phyloP scores from a whole-genome alignment of 2,797 vertebrate species.

The Luscinia luscinia region DNA sequence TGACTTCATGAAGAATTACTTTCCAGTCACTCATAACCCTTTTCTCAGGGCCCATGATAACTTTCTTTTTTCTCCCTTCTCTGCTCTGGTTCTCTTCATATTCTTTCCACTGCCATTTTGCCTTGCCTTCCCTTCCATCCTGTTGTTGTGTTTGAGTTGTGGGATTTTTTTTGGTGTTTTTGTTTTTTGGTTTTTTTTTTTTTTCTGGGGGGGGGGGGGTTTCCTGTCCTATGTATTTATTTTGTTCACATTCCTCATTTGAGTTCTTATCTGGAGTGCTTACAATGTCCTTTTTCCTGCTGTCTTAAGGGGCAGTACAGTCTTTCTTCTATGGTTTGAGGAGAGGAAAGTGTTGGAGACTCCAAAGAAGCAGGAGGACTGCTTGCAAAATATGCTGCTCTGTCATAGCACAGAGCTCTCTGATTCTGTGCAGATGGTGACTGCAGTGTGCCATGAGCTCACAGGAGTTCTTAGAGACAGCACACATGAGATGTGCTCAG shows the following conservation, averaged over 20 bases:
- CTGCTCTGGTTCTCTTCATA: not conserved
- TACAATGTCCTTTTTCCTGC: not conserved
- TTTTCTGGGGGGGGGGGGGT: too few relatives aligned
- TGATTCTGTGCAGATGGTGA: not conserved
- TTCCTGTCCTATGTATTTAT: not conserved
- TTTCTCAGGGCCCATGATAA: not conserved
- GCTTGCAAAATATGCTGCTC: not conserved
- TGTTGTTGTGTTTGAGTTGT: not conserved
- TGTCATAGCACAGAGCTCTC: not conserved
- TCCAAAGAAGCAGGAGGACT: not conserved
- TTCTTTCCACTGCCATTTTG: not conserved
- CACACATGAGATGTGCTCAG: fast-evolving
- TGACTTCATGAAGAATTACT: not conserved
- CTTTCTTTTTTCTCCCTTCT: not conserved
- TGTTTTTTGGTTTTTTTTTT: not conserved
- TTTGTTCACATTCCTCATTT: not conserved
- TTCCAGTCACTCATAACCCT: not conserved
- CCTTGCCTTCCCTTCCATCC: not conserved
- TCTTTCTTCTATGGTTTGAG: fast-evolving
- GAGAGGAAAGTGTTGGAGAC: not conserved
- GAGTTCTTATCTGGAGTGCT: not conserved
- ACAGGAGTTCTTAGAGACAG: not conserved
- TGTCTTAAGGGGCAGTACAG: not conserved
- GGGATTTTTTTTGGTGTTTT: not conserved
- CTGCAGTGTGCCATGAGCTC: not conserved